Conservation (phyloP, 2,797 vertebrate genomes). For the Rhadinocentrus ornatus region DNA sequence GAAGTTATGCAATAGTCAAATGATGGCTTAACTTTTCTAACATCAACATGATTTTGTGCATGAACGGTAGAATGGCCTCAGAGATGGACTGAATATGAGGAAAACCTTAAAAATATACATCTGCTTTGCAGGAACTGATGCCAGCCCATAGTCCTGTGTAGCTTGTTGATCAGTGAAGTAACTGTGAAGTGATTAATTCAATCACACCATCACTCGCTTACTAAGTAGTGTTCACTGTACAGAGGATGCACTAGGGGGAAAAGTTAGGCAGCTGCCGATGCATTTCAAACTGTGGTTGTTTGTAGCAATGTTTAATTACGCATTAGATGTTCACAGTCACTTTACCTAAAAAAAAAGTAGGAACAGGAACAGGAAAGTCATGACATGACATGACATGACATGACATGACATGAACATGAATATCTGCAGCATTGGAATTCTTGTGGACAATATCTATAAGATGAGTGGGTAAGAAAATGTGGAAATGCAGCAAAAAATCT, state of each 20-base stretch:
- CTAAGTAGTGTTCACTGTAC: no score
- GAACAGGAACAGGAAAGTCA: no score
- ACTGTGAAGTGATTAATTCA: neutral
- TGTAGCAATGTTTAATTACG: neutral
- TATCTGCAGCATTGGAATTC: no score
- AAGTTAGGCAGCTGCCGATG: neutral
- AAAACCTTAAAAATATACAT: no score
- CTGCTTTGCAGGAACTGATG: neutral
- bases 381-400: no score
- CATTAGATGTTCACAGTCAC: neutral
- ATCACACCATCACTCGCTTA: neutral
- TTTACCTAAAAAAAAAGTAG: neutral
- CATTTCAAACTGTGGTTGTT: neutral
- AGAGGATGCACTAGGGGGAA: neutral
- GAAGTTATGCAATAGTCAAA: neutral
- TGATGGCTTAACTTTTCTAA: neutral
- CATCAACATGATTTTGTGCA: neutral
- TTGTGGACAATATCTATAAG: no score
- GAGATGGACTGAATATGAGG: no score
- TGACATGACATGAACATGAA: no score
- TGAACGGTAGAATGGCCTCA: no score
- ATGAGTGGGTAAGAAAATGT: no score
- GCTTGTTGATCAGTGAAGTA: neutral
- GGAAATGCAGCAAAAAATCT: no score
- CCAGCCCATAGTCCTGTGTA: neutral